A percentile compares a stretch with the other conserved stretches of the same genome.
Conservation (phyloP, 2,113 vertebrate genomes). For the Phyllopteryx taeniolatus region DNA sequence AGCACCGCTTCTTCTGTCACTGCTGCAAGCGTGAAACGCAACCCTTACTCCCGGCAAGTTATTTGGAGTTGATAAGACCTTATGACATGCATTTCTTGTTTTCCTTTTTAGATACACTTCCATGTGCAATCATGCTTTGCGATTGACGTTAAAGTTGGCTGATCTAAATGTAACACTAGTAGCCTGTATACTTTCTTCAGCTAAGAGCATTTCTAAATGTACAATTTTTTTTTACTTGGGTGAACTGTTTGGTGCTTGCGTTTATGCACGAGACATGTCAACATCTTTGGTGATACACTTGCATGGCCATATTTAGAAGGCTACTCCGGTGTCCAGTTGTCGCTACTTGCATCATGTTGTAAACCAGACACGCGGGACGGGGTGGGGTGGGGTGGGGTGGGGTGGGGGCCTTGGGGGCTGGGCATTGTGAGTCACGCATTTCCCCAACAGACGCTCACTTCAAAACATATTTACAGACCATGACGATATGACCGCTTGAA, state of each 20-base stretch:
- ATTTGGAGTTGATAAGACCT: background rate
- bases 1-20: conserved; percentile 89
- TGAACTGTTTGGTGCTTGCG: no score
- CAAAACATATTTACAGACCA: conserved; percentile 6
- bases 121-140: background rate
- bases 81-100: background rate
- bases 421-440: background rate
- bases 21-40: conserved; percentile 87
- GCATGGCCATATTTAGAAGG: conserved; percentile 64
- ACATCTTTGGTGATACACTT: conserved; percentile 32
- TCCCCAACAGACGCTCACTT: conserved; percentile 12
- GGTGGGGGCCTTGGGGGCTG: background rate
- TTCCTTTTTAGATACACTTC: no score
- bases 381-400: conserved; percentile 1
- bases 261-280: background rate
- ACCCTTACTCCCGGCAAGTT: conserved; percentile 88
- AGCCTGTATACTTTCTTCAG: background rate
- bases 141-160: background rate
- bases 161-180: background rate
- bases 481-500: background rate
- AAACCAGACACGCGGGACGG: background rate
- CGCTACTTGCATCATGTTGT: conserved; percentile 30
- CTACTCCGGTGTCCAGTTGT: conserved; percentile 45
- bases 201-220: background rate
- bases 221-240: background rate